A percentile compares a stretch with the other conserved stretches of the same genome.
These are phyloP conservation scores for Vireo altiloquus DNA, from an alignment of 2,113 vertebrate species.

Conservation along the genomic window DNA sequence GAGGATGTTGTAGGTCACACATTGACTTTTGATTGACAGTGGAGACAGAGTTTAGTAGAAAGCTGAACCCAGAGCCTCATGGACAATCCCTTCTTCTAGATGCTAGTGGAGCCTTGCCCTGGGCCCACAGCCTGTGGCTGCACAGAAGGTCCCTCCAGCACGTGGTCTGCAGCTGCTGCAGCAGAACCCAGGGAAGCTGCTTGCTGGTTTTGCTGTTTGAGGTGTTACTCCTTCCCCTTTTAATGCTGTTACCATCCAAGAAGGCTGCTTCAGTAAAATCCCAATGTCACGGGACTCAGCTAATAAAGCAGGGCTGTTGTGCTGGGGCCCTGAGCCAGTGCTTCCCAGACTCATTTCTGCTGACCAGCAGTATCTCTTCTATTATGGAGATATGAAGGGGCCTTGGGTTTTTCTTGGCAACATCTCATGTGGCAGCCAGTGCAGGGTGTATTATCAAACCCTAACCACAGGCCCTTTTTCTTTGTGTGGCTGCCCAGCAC, in stretches of 20 bases:
- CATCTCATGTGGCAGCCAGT: background rate
- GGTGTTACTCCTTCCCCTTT: background rate
- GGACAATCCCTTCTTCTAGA: background rate
- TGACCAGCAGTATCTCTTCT: background rate
- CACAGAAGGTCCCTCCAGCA: background rate
- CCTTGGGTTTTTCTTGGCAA: background rate
- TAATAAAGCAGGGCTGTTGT: background rate
- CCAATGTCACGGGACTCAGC: background rate
- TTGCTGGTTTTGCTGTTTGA: background rate
- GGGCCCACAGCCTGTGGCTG: accelerated
- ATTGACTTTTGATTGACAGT: background rate
- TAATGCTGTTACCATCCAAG: background rate
- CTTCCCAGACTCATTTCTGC: background rate
- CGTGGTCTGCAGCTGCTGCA: background rate
- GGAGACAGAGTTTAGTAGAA: background rate
- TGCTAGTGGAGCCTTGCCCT: background rate
- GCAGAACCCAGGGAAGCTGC: background rate
- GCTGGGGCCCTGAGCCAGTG: background rate
- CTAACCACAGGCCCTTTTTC: background rate
- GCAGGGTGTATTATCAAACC: background rate
- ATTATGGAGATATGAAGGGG: background rate
- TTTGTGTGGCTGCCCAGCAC: background rate
- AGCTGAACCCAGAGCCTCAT: background rate
- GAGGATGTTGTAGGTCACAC: background rate
- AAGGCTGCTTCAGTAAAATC: background rate